phyloP scores from a whole-genome alignment of 2,888 invertebrate species.

The Hydroisotoma schaefferi region DNA sequence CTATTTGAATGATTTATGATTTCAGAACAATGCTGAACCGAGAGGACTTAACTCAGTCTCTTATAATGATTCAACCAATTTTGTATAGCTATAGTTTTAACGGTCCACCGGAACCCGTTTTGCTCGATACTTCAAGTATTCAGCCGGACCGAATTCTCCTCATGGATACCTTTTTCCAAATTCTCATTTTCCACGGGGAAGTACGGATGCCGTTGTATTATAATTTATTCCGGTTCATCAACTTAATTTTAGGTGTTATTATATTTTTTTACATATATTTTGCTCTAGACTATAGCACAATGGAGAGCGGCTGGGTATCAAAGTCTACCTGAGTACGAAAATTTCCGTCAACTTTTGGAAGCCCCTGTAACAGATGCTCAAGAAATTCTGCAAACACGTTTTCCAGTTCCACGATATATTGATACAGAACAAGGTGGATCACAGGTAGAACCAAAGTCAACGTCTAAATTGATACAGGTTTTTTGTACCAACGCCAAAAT shows the following conservation, averaged over 20 bases:
- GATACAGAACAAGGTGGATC: slow-evolving; percentile 99
- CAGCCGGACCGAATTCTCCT: slow-evolving; percentile 94
- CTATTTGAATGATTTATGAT: slow-evolving; percentile 18
- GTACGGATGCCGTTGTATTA: slow-evolving; percentile 55
- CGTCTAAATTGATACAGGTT: too few species aligned
- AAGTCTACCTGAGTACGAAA: slow-evolving; percentile 94
- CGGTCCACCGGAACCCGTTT: slow-evolving; percentile 94
- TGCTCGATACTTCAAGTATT: slow-evolving; percentile 95
- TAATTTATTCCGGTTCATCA: not conserved
- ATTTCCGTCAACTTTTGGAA: slow-evolving; percentile 90
- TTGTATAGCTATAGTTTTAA: slow-evolving; percentile 98
- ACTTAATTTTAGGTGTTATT: not conserved
- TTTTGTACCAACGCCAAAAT: not conserved
- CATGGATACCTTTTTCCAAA: slow-evolving; percentile 99
- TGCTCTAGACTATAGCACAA: slow-evolving; percentile 92
- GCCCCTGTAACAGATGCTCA: slow-evolving; percentile 97
- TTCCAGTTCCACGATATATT: slow-evolving; percentile 98
- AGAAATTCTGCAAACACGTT: slow-evolving; percentile 90
- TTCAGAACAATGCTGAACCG: slow-evolving; percentile 90
- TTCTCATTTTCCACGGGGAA: slow-evolving; percentile 98
- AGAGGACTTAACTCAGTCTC: slow-evolving; percentile 93
- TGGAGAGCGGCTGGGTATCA: slow-evolving; percentile 96
- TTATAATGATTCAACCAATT: slow-evolving; percentile 99
- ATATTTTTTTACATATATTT: slow-evolving; percentile 31
- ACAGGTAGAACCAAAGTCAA: slow-evolving; percentile 66